phyloP scores from a whole-genome alignment of 2,113 vertebrate species.

The Andinoacara biseriatus region DNA sequence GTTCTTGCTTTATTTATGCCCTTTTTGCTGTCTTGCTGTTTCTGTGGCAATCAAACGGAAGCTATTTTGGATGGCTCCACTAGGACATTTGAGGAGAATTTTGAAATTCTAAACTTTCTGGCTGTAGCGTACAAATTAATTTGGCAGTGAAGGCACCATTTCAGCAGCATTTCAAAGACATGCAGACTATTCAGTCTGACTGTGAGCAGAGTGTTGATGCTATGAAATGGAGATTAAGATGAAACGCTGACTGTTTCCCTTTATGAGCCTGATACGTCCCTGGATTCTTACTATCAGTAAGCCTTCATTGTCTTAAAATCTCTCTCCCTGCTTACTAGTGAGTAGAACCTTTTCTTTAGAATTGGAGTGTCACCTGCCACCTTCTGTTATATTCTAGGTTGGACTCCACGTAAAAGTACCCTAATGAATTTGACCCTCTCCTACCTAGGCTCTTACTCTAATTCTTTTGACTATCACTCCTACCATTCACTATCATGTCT shows the following conservation, averaged over 20 bases:
- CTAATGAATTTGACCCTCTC: background rate
- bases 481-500: background rate
- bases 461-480: background rate
- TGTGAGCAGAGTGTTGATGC: conserved; percentile 32
- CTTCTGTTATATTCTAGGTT: background rate
- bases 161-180: conserved; percentile 32
- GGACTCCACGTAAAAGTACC: background rate
- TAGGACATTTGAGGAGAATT: conserved; percentile 35
- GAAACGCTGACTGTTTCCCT: conserved; percentile 12
- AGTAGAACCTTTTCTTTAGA: background rate
- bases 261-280: background rate
- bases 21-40: background rate
- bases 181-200: conserved; percentile 8
- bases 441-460: background rate
- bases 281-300: background rate
- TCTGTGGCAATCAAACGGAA: background rate
- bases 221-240: conserved; percentile 7
- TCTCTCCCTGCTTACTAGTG: background rate
- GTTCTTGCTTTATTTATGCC: background rate
- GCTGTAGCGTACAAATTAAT: conserved; percentile 28
- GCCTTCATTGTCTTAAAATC: background rate
- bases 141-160: conserved; percentile 29
- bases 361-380: background rate
- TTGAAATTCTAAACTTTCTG: conserved; percentile 40
- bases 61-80: background rate